phyloP scores from a whole-genome alignment of 2,797 vertebrate genomes.

The Rhincodon typus region DNA sequence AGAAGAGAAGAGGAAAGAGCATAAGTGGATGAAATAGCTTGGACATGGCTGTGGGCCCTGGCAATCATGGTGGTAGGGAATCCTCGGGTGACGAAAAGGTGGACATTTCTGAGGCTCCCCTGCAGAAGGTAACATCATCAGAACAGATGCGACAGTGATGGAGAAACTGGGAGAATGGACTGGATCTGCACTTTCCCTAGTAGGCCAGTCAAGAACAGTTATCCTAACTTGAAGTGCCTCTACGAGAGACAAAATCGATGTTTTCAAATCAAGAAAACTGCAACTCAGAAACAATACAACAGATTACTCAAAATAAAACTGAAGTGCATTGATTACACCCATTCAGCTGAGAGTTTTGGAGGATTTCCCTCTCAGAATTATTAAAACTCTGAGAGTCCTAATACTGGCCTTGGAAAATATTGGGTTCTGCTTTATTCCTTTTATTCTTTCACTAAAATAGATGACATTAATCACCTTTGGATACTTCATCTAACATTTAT shows the following conservation, averaged over 20 bases:
- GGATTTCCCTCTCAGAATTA: background rate
- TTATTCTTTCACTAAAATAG: background rate
- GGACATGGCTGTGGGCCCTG: too few relatives aligned
- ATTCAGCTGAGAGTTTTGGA: background rate
- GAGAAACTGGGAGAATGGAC: background rate
- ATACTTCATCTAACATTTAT: background rate
- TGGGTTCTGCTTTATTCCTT: background rate
- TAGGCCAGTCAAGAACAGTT: background rate
- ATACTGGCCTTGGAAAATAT: background rate
- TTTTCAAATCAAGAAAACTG: too few relatives aligned
- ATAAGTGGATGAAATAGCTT: too few relatives aligned
- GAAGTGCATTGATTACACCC: background rate
- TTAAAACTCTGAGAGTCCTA: background rate
- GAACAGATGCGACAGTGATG: too few relatives aligned
- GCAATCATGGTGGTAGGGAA: too few relatives aligned
- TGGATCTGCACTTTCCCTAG: background rate
- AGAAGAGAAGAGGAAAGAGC: too few relatives aligned
- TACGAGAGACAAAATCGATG: background rate
- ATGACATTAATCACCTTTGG: background rate
- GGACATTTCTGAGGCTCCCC: too few relatives aligned
- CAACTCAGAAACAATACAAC: too few relatives aligned
- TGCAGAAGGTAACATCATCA: too few relatives aligned
- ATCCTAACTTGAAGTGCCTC: background rate
- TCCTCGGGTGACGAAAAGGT: too few relatives aligned
- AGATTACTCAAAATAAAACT: too few relatives aligned